These are phyloP conservation scores for Corvus moneduloides DNA, from an alignment of 2,113 vertebrate genomes.

Conservation along the genomic window DNA sequence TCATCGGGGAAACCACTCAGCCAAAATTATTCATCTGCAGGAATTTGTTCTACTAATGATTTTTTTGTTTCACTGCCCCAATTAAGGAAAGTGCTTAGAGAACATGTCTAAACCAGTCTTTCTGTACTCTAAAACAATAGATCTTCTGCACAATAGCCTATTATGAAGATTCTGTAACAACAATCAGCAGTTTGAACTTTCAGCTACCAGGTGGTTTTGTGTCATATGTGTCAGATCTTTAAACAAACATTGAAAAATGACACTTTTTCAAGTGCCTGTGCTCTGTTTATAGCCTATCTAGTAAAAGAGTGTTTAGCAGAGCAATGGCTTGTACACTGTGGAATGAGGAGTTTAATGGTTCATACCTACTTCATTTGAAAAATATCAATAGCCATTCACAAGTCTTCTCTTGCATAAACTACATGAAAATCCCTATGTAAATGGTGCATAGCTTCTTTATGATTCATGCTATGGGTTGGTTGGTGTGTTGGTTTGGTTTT, in stretches of 20 bases:
- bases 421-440: constrained; percentile 69
- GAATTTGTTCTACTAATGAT: background rate
- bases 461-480: constrained; percentile 42
- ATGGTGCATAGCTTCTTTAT: constrained; percentile 73
- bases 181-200: background rate
- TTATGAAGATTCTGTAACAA: background rate
- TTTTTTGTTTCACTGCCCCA: background rate
- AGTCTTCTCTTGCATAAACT: constrained; percentile 71
- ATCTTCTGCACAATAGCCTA: background rate
- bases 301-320: constrained; percentile 54
- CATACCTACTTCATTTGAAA: constrained; percentile 76
- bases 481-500: background rate
- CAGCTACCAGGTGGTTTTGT: background rate
- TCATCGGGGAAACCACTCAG: background rate
- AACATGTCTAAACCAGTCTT: background rate
- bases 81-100: background rate
- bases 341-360: constrained; percentile 75
- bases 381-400: constrained; percentile 76
- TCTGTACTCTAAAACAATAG: background rate
- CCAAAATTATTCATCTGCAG: background rate
- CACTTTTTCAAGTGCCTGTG: constrained; percentile 24
- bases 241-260: constrained; percentile 51
- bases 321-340: constrained; percentile 54
- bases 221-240: constrained; percentile 37
- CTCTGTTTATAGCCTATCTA: constrained; percentile 57